Evolutionary conservation across 2,888 invertebrate genomes (phyloP), one percentile per base, ranked within the genome.

Genomic region (Perdita meconis): DNA sequence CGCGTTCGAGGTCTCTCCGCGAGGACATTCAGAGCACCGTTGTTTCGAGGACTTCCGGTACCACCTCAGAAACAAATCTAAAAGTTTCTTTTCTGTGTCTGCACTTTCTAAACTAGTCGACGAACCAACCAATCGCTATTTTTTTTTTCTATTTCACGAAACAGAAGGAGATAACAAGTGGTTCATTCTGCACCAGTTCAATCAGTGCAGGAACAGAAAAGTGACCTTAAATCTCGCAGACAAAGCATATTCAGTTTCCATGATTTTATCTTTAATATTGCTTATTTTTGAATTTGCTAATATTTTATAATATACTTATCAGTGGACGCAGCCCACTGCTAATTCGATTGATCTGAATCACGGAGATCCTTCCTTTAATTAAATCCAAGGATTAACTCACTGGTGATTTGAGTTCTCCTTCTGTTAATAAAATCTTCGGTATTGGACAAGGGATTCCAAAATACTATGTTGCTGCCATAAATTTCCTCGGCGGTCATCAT

Each of bases 401-500:
- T 71, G 19, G 57, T 24, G 22, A 22, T 24, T 5, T 13, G 44
- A 4, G 53, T 16, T 36, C 74, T 82, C 26, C 47, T 59, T 24
- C 64, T 60, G 26, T 40, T 57, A 22, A 68, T 36, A 5, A 56
- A 63, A 64, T 84, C 66, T 26, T 82, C 71, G 13, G 75, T 66
- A 34, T 57, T 78, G 3, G 82, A 44, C 24, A 76, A 65, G 10
- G 80, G 67, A 44, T 82, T 84, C 84, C 85, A 78, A 36, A 72
- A 78, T 30, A 84, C 61, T 70, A 80, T 64, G 36, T 82, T 69
- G 24, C 66, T 84, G n/a, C 72, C 76, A 13, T 69, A 74, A 64
- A 69, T 51, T 44, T 80, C 80, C 19, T 71, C 74, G 2, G 74
- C 38, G 65, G 59, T 73, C 84, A 82, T 83, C 77, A 76, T 84